Base-by-base conservation (phyloP, 23 tunicate species). In the Botrylloides violaceus region DNA sequence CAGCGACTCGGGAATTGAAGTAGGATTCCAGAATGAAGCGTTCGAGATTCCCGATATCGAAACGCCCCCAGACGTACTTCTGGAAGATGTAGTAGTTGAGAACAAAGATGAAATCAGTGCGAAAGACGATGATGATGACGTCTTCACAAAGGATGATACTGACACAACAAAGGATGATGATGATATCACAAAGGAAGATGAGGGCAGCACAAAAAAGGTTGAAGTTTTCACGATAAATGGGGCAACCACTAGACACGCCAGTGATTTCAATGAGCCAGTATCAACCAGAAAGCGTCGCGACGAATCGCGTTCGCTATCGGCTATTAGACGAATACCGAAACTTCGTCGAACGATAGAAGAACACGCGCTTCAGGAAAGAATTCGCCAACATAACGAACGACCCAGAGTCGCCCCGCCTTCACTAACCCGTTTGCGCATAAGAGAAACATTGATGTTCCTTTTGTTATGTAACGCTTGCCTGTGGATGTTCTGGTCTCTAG, bases 401-500 rank as follows among this genome's bases (percentile, higher is more conserved):
- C 53, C 78, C 7, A 47, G 47, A 22, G 80, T 85, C 3, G 78
- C 92, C 22, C 76, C 73, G 1, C 92, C 92, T 2, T 56, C 64
- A 24, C 20, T 20, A 47, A 53, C 36, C 23, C 68, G 92, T 19
- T 66, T 79, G 31, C 15, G 49, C 61, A 79, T 85, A 1, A 79
- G 92, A 26, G 80, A 79, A 43, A 83, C 79, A 64, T 50, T 73
- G 23, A 79, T 85, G 80, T 85, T 79, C 48, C 79, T 85, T 26
- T 59, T 85, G 25, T 29, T 72, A 12, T 35, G 76, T 0, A 85
- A 85, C 76, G 92, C 81, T 1, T 79, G 76, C 23, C 27, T 85
- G 53, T 85, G 92, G 92, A 62, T 72, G 64, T 79, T 77, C 28
- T 29, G 43, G 84, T 85, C 92, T 31, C 81, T 85, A 24, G 77